Conservation (phyloP, 1,140 invertebrate species). For the Helicoverpa zea region DNA sequence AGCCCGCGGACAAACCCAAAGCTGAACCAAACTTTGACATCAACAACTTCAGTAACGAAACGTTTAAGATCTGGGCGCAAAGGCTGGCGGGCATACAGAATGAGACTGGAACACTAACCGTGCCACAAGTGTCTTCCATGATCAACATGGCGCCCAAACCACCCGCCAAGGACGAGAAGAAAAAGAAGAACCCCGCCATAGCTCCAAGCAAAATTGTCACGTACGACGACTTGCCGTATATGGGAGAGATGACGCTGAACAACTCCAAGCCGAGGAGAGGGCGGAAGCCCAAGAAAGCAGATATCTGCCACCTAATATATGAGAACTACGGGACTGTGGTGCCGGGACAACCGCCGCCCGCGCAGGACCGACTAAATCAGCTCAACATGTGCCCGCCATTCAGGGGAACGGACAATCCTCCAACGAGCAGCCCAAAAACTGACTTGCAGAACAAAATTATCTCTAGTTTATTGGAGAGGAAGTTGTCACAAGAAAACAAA, state of each 20-base stretch:
- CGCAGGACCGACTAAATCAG: conserved; percentile 64
- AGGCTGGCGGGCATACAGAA: conserved; percentile 90
- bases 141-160: conserved; percentile 67
- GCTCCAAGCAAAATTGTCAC: conserved; percentile 88
- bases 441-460: conserved; percentile 91
- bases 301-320: conserved; percentile 96
- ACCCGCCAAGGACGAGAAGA: conserved; percentile 70
- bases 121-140: conserved; percentile 58
- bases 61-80: conserved; percentile 91
- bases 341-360: conserved; percentile 89
- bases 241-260: conserved; percentile 96
- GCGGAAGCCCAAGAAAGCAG: conserved; percentile 95
- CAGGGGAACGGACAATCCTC: conserved; percentile 56
- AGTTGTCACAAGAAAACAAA: conserved; percentile 89
- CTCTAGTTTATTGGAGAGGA: conserved; percentile 90
- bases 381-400: conserved; percentile 59
- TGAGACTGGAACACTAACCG: conserved; percentile 77
- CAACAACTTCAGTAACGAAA: conserved; percentile 86
- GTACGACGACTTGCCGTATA: conserved; percentile 95
- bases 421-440: conserved; percentile 74
- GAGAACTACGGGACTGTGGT: conserved; percentile 96
- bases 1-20: conserved; percentile 77
- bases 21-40: conserved; percentile 66
- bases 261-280: conserved; percentile 94
- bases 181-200: conserved; percentile 77